Percentiles rank a stretch among this genome's conserved stretches.
These are phyloP conservation scores for Adelges cooleyi DNA, from an alignment of 1,140 invertebrate genomes.

Conservation along the genomic window DNA sequence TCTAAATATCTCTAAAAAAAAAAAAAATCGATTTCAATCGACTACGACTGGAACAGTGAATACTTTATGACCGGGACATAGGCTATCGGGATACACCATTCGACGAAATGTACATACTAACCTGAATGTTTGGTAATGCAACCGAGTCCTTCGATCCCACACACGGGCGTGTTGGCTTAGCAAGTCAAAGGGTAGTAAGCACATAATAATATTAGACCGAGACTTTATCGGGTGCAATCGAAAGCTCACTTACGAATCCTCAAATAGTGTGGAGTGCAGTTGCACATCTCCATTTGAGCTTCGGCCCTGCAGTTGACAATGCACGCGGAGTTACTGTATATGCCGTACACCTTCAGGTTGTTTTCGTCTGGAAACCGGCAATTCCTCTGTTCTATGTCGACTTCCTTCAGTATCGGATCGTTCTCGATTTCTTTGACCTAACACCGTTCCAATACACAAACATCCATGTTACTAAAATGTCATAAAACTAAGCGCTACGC, in stretches of 20 bases:
- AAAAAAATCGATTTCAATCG: neutral
- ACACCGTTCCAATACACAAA: too few relatives aligned
- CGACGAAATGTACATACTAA: constrained; percentile 32
- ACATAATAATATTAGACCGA: too few relatives aligned
- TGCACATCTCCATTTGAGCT: constrained; percentile 48
- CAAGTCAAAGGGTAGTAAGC: neutral
- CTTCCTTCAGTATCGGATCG: constrained; percentile 44
- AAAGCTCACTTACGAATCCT: constrained; percentile 35
- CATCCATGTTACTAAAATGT: too few relatives aligned
- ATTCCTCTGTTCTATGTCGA: constrained; percentile 44
- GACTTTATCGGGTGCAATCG: too few relatives aligned
- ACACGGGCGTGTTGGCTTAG: constrained; percentile 32
- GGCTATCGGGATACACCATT: too few relatives aligned
- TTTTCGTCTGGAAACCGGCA: constrained; percentile 55
- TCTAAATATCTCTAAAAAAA: constrained; percentile 14
- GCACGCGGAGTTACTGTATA: constrained; percentile 56
- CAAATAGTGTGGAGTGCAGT: constrained; percentile 54
- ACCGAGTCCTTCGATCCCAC: constrained; percentile 45
- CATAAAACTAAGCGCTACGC: too few relatives aligned
- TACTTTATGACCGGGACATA: too few relatives aligned
- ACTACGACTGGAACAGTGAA: too few relatives aligned
- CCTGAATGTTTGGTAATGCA: constrained; percentile 48
- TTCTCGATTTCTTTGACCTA: constrained; percentile 48
- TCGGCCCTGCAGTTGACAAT: constrained; percentile 53
- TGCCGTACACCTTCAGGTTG: constrained; percentile 46